Base-by-base conservation (phyloP, 2,113 vertebrate species). In the Cynocephalus volans region DNA sequence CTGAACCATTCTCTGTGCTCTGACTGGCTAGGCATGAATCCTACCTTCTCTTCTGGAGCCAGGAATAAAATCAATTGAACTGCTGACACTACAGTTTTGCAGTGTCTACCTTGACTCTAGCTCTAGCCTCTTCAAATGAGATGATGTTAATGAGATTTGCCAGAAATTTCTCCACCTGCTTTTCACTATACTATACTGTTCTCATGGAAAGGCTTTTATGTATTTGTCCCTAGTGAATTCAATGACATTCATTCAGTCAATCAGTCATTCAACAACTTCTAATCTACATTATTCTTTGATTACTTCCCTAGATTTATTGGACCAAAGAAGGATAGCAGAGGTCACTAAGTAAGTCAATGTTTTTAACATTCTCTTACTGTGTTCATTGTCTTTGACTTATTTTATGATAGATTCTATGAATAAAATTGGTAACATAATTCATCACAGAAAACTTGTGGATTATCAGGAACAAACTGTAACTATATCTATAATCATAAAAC, bases 231-330 rank as follows among this genome's bases (percentile, higher is more conserved):
- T 79, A 62, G 33, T 88, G 69, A 87, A 28, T 56, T 86, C 41
- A 4, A 3, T 75, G 19, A 70, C 8, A 31, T 93, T 95, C 54
- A 69, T 48, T 67, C 45, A 81, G 9, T 48, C 6, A 65, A 11
- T 4, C 31, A 76, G 4, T 73, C 36, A 87, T 82, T 89, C 36
- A 92, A 73, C 62, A 95, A 93, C 23, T 81, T 76, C 21, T 90
- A 83, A 94, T 81, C 15, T 69, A 84, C 48, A 58, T 77, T 88
- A 60, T 77, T 86, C 4, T 80, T 72, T 82, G 13, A 73, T 96
- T 84, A 70, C 91, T 97, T 89, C 23, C 62, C 62, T 95, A 97
- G 96, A 77, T 88, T n/a, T 67, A 52, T 60, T 95, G 65, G 36
- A 72, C 2, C 0, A 64, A 84, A 96, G 94, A 70, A 96, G 0